Conservation (phyloP, 2,888 invertebrate species). For the Hoplodrina blanda region DNA sequence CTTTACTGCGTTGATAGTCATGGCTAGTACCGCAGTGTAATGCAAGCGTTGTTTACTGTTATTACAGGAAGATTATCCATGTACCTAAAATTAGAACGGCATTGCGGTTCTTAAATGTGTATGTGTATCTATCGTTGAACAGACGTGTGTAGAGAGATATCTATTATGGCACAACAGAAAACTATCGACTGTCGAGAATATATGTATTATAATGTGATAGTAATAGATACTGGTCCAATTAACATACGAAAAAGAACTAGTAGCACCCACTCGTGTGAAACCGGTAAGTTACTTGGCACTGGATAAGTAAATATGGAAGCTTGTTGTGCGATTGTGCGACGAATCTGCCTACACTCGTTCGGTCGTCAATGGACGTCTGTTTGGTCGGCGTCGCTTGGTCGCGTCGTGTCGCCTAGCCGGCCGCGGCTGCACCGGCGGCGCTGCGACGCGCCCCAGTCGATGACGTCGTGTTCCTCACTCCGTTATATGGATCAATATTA, state of each 20-base stretch:
- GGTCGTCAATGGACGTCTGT: constrained; percentile 35
- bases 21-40: constrained; percentile 25
- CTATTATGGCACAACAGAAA: constrained; percentile 50
- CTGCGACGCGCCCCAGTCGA: constrained; percentile 30
- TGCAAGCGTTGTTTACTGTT: constrained; percentile 47
- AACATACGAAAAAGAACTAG: constrained; percentile 82
- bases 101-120: constrained; percentile 14
- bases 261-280: constrained; percentile 86
- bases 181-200: constrained; percentile 63
- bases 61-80: constrained; percentile 53
- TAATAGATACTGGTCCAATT: constrained; percentile 78
- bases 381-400: constrained; percentile 26
- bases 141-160: constrained; percentile 19
- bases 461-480: constrained; percentile 53
- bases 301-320: constrained; percentile 88
- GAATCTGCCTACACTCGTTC: constrained; percentile 85
- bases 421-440: constrained; percentile 19
- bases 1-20: constrained; percentile 36
- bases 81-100: constrained; percentile 56
- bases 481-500: constrained; percentile 69
- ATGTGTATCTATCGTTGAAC: constrained; percentile 10
- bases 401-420: constrained; percentile 20
- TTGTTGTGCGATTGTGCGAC: constrained; percentile 84
- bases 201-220: constrained; percentile 74
- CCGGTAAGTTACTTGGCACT: constrained; percentile 86